Percentiles rank a stretch among this genome's conserved stretches.
Evolutionary conservation across 2,888 invertebrate genomes (phyloP).

Genomic region (Lepeophtheirus nordmannii): DNA sequence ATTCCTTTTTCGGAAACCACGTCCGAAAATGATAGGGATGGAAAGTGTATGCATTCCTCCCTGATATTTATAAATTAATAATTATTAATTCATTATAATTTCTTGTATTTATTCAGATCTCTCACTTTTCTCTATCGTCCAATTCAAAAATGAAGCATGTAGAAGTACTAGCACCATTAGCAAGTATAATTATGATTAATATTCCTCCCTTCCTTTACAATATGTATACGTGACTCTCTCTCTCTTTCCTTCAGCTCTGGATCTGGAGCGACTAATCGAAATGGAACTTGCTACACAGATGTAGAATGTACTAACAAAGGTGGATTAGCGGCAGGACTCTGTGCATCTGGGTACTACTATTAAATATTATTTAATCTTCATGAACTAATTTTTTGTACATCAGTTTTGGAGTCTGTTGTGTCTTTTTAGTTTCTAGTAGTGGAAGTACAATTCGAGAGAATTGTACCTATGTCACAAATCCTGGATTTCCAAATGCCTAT

Average conservation of each 20-base stretch:
- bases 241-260: not conserved
- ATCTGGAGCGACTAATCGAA: not conserved
- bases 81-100: too few species aligned
- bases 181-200: not conserved
- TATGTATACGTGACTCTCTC: not conserved
- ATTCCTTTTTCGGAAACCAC: too few species aligned
- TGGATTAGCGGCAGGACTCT: slow-evolving; percentile 9
- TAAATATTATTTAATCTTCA: not conserved
- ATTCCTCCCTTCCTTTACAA: not conserved
- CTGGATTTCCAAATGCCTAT: not conserved
- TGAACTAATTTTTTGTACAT: too few species aligned
- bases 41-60: not conserved
- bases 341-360: slow-evolving; percentile 5
- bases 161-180: slow-evolving; percentile 15
- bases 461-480: slow-evolving; percentile 10
- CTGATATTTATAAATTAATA: not conserved
- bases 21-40: not conserved
- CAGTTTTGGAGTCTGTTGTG: slow-evolving; percentile 15
- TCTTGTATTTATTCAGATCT: not conserved
- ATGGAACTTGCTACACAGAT: slow-evolving; percentile 17
- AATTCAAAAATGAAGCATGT: slow-evolving; percentile 19
- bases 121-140: slow-evolving; percentile 5
- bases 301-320: slow-evolving; percentile 12
- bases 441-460: not conserved
- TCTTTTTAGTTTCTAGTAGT: slow-evolving; percentile 2